Conservation (phyloP, 2,113 vertebrate genomes). For the Origma solitaria region DNA sequence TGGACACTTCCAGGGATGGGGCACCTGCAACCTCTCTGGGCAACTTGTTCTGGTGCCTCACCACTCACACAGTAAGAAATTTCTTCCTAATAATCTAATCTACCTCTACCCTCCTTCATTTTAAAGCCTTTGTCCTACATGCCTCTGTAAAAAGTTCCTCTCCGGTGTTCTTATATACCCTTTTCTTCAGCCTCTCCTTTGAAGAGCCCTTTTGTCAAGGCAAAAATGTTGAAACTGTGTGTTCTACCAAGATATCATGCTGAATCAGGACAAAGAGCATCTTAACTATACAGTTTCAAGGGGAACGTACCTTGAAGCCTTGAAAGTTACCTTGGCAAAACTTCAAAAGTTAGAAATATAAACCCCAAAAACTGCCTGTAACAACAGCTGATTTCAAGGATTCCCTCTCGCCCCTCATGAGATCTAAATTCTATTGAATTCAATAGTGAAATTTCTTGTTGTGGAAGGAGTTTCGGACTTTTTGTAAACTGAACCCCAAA, state of each 20-base stretch:
- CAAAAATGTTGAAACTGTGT: neutral
- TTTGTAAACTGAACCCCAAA: neutral
- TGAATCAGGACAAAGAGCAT: neutral
- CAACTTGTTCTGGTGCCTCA: neutral
- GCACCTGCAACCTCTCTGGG: neutral
- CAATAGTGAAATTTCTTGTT: neutral
- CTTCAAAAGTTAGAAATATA: neutral
- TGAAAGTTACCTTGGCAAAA: neutral
- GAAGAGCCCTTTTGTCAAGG: neutral
- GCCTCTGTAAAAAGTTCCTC: neutral
- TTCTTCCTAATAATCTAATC: neutral
- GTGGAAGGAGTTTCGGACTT: neutral
- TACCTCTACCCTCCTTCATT: neutral
- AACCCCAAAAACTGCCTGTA: neutral
- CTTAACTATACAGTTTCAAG: neutral
- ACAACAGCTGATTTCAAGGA: neutral
- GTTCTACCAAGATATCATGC: neutral
- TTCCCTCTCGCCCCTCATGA: rapidly evolving
- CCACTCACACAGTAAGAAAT: neutral
- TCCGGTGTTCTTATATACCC: neutral
- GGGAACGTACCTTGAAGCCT: neutral
- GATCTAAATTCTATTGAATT: neutral
- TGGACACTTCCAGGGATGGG: neutral
- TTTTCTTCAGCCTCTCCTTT: neutral
- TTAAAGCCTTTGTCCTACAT: neutral